phyloP scores from a whole-genome alignment of 2,797 vertebrate species.

The Etheostoma nigrum region DNA sequence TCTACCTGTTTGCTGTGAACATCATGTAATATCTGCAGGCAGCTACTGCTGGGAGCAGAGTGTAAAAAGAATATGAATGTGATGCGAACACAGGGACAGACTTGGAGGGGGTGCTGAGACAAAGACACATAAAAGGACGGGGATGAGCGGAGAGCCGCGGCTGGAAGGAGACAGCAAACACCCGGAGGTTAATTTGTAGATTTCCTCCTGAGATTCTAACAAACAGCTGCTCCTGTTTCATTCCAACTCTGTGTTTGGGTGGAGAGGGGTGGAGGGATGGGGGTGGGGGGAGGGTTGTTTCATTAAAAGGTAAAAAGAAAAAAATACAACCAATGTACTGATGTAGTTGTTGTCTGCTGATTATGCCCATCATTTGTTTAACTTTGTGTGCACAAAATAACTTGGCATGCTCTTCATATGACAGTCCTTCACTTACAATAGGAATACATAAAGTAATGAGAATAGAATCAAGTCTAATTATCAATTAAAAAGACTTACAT shows the following conservation, averaged over 20 bases:
- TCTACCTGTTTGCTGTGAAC: slow-evolving; percentile 32
- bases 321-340: background rate
- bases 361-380: too few species aligned
- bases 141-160: slow-evolving; percentile 47
- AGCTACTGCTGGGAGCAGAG: slow-evolving; percentile 10
- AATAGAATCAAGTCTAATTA: background rate
- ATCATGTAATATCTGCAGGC: slow-evolving; percentile 43
- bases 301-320: background rate
- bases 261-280: background rate
- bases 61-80: slow-evolving; percentile 57
- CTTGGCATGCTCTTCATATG: background rate
- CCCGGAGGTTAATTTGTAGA: slow-evolving; percentile 66
- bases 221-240: slow-evolving; percentile 72
- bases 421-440: background rate
- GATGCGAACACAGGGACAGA: slow-evolving; percentile 44
- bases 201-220: slow-evolving; percentile 64
- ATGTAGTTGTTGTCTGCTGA: background rate
- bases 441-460: background rate
- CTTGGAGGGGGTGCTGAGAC: slow-evolving; percentile 52
- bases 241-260: slow-evolving; percentile 38
- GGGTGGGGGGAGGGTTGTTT: slow-evolving; percentile 1
- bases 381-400: background rate
- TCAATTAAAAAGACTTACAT: background rate
- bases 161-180: slow-evolving; percentile 53
- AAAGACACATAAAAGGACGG: slow-evolving; percentile 64